phyloP scores from a whole-genome alignment of 2,113 vertebrate genomes.

The Sinocyclocheilus rhinocerous region DNA sequence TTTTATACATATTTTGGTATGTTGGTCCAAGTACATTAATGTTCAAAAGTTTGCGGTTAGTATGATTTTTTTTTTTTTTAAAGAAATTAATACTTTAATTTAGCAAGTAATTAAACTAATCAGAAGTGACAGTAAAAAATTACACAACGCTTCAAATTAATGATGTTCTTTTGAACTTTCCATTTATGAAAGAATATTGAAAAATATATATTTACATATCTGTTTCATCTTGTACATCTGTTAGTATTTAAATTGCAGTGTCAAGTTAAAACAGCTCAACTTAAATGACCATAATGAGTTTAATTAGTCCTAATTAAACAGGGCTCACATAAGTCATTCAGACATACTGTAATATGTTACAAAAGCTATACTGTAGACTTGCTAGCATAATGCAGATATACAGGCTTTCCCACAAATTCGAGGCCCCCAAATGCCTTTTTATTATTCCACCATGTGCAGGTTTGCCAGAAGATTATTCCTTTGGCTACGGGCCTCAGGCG shows the following conservation, averaged over 20 bases:
- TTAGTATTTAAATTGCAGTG: neutral
- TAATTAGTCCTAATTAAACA: neutral
- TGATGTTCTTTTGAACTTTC: too few relatives aligned
- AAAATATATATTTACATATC: too few relatives aligned
- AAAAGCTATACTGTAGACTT: neutral
- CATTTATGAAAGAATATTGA: too few relatives aligned
- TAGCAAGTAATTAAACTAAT: too few relatives aligned
- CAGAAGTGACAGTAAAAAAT: too few relatives aligned
- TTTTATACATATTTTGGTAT: too few relatives aligned
- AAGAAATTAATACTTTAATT: too few relatives aligned
- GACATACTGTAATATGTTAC: neutral
- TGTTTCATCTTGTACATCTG: too few relatives aligned
- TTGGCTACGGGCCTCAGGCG: slow-evolving; percentile 11
- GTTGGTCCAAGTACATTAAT: too few relatives aligned
- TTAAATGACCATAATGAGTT: neutral
- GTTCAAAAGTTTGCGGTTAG: too few relatives aligned
- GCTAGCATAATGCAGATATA: neutral
- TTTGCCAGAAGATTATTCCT: slow-evolving; percentile 15
- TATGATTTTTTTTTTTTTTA: too few relatives aligned
- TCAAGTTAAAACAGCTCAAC: neutral
- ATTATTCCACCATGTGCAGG: neutral
- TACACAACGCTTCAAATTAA: too few relatives aligned
- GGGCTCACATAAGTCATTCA: neutral
- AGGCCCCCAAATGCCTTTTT: neutral
- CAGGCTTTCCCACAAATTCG: neutral